Conservation (phyloP, 2,113 vertebrate genomes). For the Nannobrachium achirus region DNA sequence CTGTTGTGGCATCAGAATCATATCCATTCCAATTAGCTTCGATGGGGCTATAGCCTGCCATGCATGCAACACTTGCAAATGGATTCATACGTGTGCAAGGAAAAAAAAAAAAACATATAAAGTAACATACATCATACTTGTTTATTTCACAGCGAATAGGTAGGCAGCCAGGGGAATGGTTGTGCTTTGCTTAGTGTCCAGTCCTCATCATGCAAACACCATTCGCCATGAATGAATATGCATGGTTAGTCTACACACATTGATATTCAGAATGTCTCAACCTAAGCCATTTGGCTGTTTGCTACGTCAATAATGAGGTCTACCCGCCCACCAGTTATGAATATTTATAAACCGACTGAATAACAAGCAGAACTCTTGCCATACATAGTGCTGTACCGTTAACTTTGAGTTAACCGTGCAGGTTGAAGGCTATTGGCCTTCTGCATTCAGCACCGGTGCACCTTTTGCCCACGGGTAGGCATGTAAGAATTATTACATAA, state of each 20-base stretch:
- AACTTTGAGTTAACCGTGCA: too few relatives aligned
- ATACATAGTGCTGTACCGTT: too few relatives aligned
- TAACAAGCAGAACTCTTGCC: too few relatives aligned
- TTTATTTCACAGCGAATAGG: neutral
- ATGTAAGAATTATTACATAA: too few relatives aligned
- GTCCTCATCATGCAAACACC: neutral
- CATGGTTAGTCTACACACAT: neutral
- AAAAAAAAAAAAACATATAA: neutral
- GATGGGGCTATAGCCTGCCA: too few relatives aligned
- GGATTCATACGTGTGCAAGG: neutral
- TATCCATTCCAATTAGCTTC: too few relatives aligned
- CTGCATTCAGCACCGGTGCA: too few relatives aligned
- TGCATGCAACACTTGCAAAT: too few relatives aligned
- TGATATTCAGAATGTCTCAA: neutral
- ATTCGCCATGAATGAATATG: neutral
- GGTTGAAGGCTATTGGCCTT: too few relatives aligned
- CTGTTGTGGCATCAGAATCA: too few relatives aligned
- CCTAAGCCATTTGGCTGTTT: neutral
- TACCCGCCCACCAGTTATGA: neutral
- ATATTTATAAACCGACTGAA: neutral
- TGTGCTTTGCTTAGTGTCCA: neutral
- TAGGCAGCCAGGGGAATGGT: neutral
- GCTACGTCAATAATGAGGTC: neutral
- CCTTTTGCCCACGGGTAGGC: too few relatives aligned
- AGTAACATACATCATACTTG: neutral